Conservation (phyloP, 2,113 vertebrate species). For the Struthidea cinerea region DNA sequence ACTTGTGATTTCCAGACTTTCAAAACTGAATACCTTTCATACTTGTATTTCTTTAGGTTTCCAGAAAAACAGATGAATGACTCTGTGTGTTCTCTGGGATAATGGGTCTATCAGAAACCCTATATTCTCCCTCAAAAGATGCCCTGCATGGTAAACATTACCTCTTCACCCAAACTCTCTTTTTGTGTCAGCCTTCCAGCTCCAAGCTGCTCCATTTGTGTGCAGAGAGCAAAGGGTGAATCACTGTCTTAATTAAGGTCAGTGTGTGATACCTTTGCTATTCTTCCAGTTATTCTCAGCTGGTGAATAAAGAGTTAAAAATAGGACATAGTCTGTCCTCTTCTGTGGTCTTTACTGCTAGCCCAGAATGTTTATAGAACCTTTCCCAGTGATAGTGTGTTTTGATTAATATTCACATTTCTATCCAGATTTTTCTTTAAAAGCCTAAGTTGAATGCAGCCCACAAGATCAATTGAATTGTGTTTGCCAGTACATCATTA, state of each 20-base stretch:
- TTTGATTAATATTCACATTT: not conserved
- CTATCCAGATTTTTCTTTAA: not conserved
- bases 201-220: not conserved
- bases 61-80: not conserved
- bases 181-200: not conserved
- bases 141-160: not conserved
- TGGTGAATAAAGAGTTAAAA: constrained; percentile 20
- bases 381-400: not conserved
- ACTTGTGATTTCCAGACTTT: not conserved
- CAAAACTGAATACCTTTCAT: not conserved
- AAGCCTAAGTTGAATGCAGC: not conserved
- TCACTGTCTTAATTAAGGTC: constrained; percentile 6
- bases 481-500: not conserved
- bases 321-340: not conserved
- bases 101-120: not conserved
- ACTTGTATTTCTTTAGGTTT: not conserved
- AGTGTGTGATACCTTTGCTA: not conserved
- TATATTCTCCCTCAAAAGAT: not conserved
- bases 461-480: not conserved
- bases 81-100: not conserved
- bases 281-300: not conserved
- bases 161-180: not conserved
- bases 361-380: not conserved
- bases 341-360: not conserved
- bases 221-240: not conserved